Evolutionary conservation across 2,113 vertebrate species (phyloP), one percentile per base, ranked within the genome.

Genomic region (Gorsachius goisagi): DNA sequence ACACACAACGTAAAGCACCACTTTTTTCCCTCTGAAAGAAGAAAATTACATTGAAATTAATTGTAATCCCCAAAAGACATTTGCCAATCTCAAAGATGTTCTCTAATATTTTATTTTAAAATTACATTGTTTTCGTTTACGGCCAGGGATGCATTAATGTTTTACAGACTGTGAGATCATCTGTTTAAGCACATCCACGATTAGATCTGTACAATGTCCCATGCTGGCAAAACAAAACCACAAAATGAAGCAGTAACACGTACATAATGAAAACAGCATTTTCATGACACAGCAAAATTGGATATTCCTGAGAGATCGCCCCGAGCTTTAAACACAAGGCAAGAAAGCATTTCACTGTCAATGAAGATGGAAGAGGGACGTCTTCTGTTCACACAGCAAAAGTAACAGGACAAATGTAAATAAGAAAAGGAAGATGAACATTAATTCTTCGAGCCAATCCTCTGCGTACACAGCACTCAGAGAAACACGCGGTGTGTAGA

Each of bases 261-360:
- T 4, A 39, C 71, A 59, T 39, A 88, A 87, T 45, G 83, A 86
- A 87, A 83, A 90, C 72, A 63, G 76, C 44, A 15, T 73, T 56
- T 90, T 52, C 67, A 80, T 78, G 76, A 84, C 56, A 49, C 56
- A 73, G 90, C 88, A 93, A 86, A 90, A 94, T 32, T 50, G 73
- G 95, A 79, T 93, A 92, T 95, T 92, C 79, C 92, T 89, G 63
- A 69, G 91, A 93, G 92, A 84, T 58, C 2, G 4, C 95, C 91
- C 87, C 50, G 81, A 95, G 86, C 93, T 93, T 94, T 76, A 78
- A 78, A 68, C 92, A 78, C 60, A 87, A 78, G 64, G 50, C 66
- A 78, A 69, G 68, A 60, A 85, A 74, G 82, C 88, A 86, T 88
- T 90, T 82, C 50, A 19, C 45, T 12, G 5, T 17, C 75, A 84